A percentile compares a stretch with the other conserved stretches of the same genome.
Evolutionary conservation across 2,113 vertebrate genomes (phyloP).

Genomic region (Myotis lucifugus): DNA sequence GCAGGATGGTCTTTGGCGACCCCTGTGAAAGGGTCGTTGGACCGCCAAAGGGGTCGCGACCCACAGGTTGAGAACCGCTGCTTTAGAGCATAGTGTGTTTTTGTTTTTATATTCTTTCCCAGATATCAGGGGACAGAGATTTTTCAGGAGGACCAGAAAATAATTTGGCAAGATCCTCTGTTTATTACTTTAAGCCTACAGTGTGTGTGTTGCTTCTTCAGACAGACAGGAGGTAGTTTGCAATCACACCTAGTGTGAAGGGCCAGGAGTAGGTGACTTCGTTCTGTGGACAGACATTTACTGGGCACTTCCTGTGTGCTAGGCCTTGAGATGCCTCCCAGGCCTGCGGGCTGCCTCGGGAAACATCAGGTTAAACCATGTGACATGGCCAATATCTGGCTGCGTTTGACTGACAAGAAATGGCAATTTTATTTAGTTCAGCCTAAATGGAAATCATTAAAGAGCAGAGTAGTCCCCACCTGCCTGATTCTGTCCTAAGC

Average conservation of each 20-base stretch:
- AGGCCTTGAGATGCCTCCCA: neutral
- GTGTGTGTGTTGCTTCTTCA: neutral
- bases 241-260: neutral
- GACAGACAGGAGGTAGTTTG: neutral
- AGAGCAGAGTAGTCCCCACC: neutral
- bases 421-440: slow-evolving; percentile 28
- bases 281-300: neutral
- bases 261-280: neutral
- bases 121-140: neutral
- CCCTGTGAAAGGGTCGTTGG: no score
- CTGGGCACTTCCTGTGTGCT: neutral
- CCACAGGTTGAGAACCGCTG: no score
- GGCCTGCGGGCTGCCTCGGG: neutral
- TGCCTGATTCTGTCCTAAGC: neutral
- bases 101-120: neutral
- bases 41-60: no score
- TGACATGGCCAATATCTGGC: neutral
- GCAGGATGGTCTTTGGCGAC: no score
- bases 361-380: neutral
- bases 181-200: neutral
- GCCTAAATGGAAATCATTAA: slow-evolving; percentile 48
- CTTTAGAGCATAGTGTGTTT: neutral
- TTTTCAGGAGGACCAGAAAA: neutral
- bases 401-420: slow-evolving; percentile 21
- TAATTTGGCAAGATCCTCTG: neutral